Evolutionary conservation across 2,888 invertebrate species (phyloP).

Genomic region (Ommatoiulus sabulosus): DNA sequence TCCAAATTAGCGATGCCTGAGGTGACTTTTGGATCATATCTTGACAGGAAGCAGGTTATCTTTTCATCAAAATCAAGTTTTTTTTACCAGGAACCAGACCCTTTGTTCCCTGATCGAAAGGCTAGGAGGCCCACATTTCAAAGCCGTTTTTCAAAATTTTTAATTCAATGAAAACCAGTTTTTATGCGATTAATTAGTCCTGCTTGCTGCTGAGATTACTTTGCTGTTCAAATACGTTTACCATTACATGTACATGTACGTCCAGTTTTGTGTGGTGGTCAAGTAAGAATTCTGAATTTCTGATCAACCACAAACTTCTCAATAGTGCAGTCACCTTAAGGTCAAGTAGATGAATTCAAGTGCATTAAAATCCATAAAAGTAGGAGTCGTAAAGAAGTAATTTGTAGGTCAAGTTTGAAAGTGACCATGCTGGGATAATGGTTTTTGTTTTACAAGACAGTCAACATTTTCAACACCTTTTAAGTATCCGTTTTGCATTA

Average conservation of each 20-base stretch:
- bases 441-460: neutral
- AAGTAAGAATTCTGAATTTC: too few relatives aligned
- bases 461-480: neutral
- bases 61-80: too few relatives aligned
- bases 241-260: too few relatives aligned
- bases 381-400: neutral
- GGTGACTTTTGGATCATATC: too few relatives aligned
- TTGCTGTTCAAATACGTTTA: too few relatives aligned
- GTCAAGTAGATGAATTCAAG: neutral
- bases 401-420: neutral
- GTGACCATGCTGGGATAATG: neutral
- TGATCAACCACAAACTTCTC: too few relatives aligned
- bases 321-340: neutral
- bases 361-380: neutral
- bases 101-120: neutral
- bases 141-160: neutral
- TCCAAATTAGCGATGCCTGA: too few relatives aligned
- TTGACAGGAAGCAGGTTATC: too few relatives aligned
- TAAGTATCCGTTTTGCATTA: neutral
- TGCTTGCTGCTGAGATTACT: too few relatives aligned
- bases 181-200: neutral
- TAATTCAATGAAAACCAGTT: neutral
- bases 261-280: too few relatives aligned
- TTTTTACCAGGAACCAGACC: neutral
- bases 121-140: neutral